phyloP scores from a whole-genome alignment of 1,140 invertebrate species.

The Maniola jurtina region DNA sequence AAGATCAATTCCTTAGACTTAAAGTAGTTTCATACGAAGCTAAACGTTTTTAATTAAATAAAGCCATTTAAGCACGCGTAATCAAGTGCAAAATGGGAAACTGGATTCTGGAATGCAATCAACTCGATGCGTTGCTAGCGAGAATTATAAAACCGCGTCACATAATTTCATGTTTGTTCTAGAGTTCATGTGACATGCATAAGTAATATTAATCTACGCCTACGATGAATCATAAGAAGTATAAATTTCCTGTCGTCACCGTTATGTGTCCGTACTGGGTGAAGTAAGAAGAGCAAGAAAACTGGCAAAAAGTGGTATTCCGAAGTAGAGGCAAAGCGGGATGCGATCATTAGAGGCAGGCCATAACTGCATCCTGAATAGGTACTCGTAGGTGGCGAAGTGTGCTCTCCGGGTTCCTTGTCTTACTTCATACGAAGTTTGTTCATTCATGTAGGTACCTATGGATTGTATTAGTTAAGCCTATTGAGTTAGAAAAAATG shows the following conservation, averaged over 20 bases:
- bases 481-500: neutral
- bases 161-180: slow-evolving; percentile 35
- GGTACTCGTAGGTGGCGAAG: slow-evolving; percentile 61
- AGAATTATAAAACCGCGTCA: slow-evolving; percentile 31
- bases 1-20: neutral
- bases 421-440: slow-evolving; percentile 37
- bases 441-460: slow-evolving; percentile 59
- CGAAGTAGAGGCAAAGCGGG: slow-evolving; percentile 60
- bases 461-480: neutral
- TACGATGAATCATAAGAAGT: slow-evolving; percentile 48
- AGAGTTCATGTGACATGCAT: slow-evolving; percentile 31
- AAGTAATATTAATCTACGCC: slow-evolving; percentile 38
- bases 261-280: slow-evolving; percentile 68
- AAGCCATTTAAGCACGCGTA: slow-evolving; percentile 29
- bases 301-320: slow-evolving; percentile 58
- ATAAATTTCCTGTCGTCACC: slow-evolving; percentile 61
- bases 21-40: neutral
- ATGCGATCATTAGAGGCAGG: slow-evolving; percentile 70
- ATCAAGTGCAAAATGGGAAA: slow-evolving; percentile 30
- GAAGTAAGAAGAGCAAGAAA: slow-evolving; percentile 54
- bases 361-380: slow-evolving; percentile 76
- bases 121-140: slow-evolving; percentile 23
- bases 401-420: slow-evolving; percentile 51
- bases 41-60: slow-evolving; percentile 33
- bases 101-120: slow-evolving; percentile 32